These are phyloP conservation scores for Mormyrops attenuatus DNA, from an alignment of 2,797 vertebrate genomes.

Conservation along the genomic window DNA sequence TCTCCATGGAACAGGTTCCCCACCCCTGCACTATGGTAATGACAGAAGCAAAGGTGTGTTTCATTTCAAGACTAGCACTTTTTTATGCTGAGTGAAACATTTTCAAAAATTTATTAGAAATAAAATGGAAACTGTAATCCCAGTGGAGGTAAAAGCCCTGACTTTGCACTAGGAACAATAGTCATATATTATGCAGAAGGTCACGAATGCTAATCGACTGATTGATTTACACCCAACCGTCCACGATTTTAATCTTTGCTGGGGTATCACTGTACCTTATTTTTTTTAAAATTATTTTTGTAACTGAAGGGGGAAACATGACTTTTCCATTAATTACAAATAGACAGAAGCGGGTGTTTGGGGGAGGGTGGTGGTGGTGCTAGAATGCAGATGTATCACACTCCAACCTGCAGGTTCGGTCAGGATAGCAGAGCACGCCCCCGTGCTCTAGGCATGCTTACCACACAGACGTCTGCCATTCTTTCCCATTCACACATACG, in stretches of 20 bases:
- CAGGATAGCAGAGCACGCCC: background rate
- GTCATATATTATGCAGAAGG: background rate
- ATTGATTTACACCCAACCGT: background rate
- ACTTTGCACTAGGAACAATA: background rate
- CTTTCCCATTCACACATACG: constrained; percentile 23
- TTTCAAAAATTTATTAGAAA: background rate
- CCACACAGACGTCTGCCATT: background rate
- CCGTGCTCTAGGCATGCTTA: background rate
- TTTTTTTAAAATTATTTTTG: background rate
- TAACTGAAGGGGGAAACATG: background rate
- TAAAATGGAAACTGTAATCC: background rate
- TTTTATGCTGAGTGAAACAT: background rate
- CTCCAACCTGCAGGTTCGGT: background rate
- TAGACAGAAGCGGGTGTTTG: background rate
- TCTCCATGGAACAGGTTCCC: background rate
- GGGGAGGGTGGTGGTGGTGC: background rate
- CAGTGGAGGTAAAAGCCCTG: background rate
- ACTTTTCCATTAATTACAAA: constrained; percentile 19
- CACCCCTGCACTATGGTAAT: background rate
- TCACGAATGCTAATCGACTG: background rate
- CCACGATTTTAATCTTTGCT: background rate
- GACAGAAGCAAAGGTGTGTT: background rate
- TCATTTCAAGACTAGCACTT: background rate
- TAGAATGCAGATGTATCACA: background rate
- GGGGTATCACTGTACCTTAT: background rate